Conservation (phyloP, 2,888 invertebrate genomes). For the Alloplasta piceator region DNA sequence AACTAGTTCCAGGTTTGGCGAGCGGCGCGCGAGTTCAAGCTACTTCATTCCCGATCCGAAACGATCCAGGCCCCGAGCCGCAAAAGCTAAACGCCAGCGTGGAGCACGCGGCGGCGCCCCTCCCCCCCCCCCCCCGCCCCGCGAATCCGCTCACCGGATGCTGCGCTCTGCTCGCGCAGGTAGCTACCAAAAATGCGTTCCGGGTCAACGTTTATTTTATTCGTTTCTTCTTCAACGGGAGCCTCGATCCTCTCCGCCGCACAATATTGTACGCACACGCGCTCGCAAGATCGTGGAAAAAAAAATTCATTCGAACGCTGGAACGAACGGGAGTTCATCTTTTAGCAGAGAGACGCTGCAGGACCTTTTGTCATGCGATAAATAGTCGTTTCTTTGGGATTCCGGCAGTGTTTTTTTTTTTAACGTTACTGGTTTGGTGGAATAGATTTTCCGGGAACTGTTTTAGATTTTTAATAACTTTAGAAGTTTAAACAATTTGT, state of each 20-base stretch:
- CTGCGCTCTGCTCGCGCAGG: constrained; percentile 46
- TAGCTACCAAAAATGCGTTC: constrained; percentile 68
- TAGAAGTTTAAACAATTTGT: too few species aligned
- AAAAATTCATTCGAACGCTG: neutral
- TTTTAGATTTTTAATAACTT: too few species aligned
- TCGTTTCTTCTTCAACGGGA: constrained; percentile 41
- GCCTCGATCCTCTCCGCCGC: constrained; percentile 14
- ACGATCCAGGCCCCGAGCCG: constrained; percentile 67
- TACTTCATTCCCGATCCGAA: constrained; percentile 76
- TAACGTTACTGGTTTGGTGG: too few species aligned
- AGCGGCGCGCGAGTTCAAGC: constrained; percentile 61
- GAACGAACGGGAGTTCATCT: too few species aligned
- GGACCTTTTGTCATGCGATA: too few species aligned
- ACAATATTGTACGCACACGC: constrained; percentile 9
- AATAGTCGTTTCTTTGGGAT: too few species aligned
- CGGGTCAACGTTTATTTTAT: constrained; percentile 63
- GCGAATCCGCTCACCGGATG: neutral
- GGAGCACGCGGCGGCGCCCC: constrained; percentile 22
- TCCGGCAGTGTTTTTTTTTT: too few species aligned
- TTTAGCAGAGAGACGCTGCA: too few species aligned
- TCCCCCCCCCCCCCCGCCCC: too few species aligned
- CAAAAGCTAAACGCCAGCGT: constrained; percentile 37
- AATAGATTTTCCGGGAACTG: too few species aligned
- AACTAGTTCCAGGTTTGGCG: constrained; percentile 75
- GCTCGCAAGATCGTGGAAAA: neutral